Conservation (phyloP, 2,888 invertebrate genomes). For the Melinopterus prodromus region DNA sequence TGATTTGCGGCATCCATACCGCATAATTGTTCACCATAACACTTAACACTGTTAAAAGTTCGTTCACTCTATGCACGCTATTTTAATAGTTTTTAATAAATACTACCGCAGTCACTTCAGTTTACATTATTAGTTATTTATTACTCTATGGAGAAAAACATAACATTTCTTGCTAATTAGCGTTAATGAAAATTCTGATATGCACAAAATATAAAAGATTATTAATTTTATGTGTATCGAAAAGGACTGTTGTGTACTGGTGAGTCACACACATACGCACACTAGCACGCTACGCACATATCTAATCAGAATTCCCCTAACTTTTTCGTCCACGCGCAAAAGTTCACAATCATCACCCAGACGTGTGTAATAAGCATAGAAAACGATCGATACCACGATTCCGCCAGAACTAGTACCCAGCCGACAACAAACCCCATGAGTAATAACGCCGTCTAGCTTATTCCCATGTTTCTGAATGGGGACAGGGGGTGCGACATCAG, state of each 20-base stretch:
- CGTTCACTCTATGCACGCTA: too few relatives aligned
- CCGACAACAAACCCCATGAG: not conserved
- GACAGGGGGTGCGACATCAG: not conserved
- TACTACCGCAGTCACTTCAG: too few relatives aligned
- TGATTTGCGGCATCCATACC: too few relatives aligned
- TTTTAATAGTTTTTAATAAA: too few relatives aligned
- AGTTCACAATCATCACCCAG: not conserved
- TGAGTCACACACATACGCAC: not conserved
- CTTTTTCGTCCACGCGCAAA: not conserved
- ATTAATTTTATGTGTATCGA: not conserved
- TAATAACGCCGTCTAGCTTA: not conserved
- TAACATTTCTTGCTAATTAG: too few relatives aligned
- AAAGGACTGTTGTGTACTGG: not conserved
- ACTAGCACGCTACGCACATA: not conserved
- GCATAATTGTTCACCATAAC: too few relatives aligned
- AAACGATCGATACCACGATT: not conserved
- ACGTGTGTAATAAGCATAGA: not conserved
- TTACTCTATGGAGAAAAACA: too few relatives aligned
- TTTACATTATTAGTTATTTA: too few relatives aligned
- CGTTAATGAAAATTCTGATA: too few relatives aligned
- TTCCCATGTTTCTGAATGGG: not conserved
- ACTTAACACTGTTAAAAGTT: too few relatives aligned
- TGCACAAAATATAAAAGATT: not conserved
- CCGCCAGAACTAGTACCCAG: not conserved
- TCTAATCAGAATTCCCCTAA: not conserved